phyloP scores from a whole-genome alignment of 23 tunicate species.

The Phallusia fumigata region DNA sequence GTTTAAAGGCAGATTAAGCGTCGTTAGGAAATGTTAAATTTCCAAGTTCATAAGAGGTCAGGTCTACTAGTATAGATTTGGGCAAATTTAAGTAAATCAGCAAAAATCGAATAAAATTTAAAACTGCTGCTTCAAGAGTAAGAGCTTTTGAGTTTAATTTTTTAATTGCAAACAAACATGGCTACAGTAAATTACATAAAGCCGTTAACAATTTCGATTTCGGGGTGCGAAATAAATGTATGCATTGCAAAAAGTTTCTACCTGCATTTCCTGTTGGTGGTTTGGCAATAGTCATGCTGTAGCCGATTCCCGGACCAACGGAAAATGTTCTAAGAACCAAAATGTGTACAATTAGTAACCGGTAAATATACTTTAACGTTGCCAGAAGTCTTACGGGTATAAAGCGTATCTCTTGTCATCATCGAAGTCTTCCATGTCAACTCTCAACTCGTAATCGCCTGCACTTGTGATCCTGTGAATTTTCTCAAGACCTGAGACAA shows the following conservation, averaged over 20 bases:
- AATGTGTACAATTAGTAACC: neutral
- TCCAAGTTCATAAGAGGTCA: no score
- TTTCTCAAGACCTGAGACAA: constrained; percentile 11
- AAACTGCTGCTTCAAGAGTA: no score
- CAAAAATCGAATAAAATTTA: no score
- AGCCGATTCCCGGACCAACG: neutral
- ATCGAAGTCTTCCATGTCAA: constrained; percentile 23
- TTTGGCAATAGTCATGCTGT: neutral
- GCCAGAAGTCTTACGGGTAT: neutral
- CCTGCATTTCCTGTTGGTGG: neutral
- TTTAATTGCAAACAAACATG: no score
- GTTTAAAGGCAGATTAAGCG: neutral
- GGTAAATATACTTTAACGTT: neutral
- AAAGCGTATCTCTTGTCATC: neutral
- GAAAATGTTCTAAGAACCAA: neutral
- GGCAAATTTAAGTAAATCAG: no score
- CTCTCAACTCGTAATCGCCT: constrained; percentile 16
- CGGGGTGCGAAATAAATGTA: no score
- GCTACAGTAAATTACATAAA: no score
- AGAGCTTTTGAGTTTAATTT: no score
- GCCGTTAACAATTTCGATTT: no score
- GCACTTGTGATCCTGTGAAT: neutral
- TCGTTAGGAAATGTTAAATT: no score
- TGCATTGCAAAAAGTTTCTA: neutral
- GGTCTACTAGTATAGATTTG: no score